Base-by-base conservation (phyloP, 1,140 invertebrate genomes). In the Dinoponera quadriceps region DNA sequence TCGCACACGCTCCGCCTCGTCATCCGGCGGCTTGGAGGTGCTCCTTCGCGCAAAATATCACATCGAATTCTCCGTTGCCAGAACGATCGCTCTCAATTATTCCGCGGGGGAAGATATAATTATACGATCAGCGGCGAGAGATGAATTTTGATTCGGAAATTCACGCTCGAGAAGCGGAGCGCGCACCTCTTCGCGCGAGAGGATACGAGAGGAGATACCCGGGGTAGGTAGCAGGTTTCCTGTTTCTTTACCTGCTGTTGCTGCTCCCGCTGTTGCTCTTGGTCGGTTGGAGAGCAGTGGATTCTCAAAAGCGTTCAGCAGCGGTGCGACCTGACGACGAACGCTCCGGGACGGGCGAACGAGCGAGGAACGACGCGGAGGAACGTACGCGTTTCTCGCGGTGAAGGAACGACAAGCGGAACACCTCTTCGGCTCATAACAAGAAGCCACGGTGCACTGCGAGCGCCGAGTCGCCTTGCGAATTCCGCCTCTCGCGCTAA, bases 191-290 rank as follows among this genome's bases (percentile, higher is more conserved):
- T n/a, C 13, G 13, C 1, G 29, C 33, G 29, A 66, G 11, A 60
- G 11, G 2, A 38, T 77, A 5, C 48, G n/a, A 20, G 27, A 1
- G 5, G 3, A 48, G 11, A 44, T 44, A 11, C 25, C 22, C 13
- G 0, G 1, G 9, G 20, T 16, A 48, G 38, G 38, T 44, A 44
- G 0, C 38, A 9, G 38, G 38, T 44, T 44, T 14, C 1, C 0
- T 0, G 3, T 69, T 71, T 71, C 3, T 16, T 68, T 78, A 78
- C 75, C 66, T 80, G 22, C 16, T 69, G 20, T 44, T 44, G 33
- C 7, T 33, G 33, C 33, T 3, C 33, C 7, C 7, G 33, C 33
- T 33, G 33, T 7, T 33, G 38, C 11, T 44, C 7, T 44, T 9
- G n/a, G 1, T 55, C 54, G 0, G 11, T 5, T 55, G n/a, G 22